Percentiles rank a stretch among this genome's conserved stretches.
Conservation (phyloP, 2,888 invertebrate species). For the Papilio protenor region DNA sequence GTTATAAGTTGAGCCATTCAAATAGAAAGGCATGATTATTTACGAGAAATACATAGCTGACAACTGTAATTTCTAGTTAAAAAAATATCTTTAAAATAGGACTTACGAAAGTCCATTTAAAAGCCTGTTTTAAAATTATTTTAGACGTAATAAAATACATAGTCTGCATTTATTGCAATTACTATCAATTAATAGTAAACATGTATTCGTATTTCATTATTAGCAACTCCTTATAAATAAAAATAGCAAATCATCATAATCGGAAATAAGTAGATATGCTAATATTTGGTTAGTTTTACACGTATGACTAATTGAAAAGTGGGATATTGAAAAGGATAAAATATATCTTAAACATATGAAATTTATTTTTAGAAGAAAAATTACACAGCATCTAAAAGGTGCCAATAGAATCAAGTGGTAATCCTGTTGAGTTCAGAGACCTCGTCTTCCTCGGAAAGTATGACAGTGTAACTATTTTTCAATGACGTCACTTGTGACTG, state of each 20-base stretch:
- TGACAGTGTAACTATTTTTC: slow-evolving; percentile 74
- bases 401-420: slow-evolving; percentile 27
- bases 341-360: background rate
- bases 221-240: slow-evolving; percentile 23
- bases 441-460: slow-evolving; percentile 64
- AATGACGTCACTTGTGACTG: slow-evolving; percentile 87
- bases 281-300: background rate
- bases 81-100: background rate
- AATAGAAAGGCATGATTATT: background rate
- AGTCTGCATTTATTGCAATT: background rate
- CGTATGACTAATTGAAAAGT: background rate
- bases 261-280: background rate
- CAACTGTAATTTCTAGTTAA: too few species aligned
- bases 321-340: background rate
- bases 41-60: too few species aligned
- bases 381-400: background rate
- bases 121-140: background rate
- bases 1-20: background rate
- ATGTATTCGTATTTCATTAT: slow-evolving; percentile 8
- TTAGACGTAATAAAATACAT: too few species aligned
- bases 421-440: slow-evolving; percentile 51
- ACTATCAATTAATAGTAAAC: background rate
- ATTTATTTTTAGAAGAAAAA: background rate
- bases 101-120: background rate
- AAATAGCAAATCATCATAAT: slow-evolving; percentile 19